These are phyloP conservation scores for Neoaliturus tenellus DNA, from an alignment of 2,888 invertebrate genomes.

Conservation along the genomic window DNA sequence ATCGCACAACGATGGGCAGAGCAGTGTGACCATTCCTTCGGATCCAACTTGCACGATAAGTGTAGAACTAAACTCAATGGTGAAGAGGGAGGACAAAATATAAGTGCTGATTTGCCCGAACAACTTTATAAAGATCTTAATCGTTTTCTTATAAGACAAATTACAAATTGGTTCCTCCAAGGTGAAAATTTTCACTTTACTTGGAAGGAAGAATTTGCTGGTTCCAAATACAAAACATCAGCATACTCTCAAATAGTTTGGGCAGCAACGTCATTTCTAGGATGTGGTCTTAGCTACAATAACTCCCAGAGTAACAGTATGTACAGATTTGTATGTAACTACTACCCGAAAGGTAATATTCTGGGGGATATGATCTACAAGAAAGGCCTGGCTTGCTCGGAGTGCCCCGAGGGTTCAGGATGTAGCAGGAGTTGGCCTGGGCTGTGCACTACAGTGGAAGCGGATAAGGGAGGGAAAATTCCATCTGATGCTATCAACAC, in stretches of 20 bases:
- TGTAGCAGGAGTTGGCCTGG: background rate
- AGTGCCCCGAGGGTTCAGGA: background rate
- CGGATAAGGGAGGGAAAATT: background rate
- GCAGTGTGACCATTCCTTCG: conserved; percentile 75
- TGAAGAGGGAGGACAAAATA: background rate
- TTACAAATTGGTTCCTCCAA: background rate
- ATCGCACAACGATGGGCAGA: conserved; percentile 91
- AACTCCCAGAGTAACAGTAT: background rate
- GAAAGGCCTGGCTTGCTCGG: background rate
- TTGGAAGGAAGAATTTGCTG: background rate
- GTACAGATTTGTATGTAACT: background rate
- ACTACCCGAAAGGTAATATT: background rate
- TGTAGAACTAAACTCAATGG: background rate
- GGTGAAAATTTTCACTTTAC: background rate
- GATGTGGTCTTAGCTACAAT: background rate
- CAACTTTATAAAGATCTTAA: background rate
- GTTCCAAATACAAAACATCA: background rate
- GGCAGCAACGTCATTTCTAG: background rate
- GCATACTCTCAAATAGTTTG: background rate
- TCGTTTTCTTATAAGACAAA: background rate
- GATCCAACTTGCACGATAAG: background rate
- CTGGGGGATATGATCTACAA: background rate
- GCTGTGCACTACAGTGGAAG: background rate
- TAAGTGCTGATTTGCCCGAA: background rate
- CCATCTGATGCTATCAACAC: background rate